Evolutionary conservation across 2,888 invertebrate species (phyloP).

Genomic region (Pachydiplax longipennis): DNA sequence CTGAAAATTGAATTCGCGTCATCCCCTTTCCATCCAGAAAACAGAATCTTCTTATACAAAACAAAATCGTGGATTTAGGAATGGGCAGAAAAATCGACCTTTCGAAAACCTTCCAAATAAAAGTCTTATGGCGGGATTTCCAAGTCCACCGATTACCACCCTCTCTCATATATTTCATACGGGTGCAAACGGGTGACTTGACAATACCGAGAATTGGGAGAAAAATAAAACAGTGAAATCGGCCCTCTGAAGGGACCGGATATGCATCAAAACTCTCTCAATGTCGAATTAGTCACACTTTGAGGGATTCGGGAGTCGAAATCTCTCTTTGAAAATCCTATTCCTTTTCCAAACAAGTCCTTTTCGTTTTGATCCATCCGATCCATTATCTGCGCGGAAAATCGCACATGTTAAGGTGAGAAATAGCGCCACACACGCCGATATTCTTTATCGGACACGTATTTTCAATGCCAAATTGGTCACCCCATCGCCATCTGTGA

Average conservation of each 20-base stretch:
- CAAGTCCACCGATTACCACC: neutral
- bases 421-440: constrained; percentile 14
- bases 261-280: neutral
- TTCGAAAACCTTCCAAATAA: no score
- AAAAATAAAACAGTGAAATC: neutral
- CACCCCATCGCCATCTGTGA: constrained; percentile 4
- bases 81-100: no score
- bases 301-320: neutral
- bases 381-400: neutral
- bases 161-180: neutral
- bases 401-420: neutral
- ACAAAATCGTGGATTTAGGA: neutral
- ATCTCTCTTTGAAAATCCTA: neutral
- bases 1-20: neutral
- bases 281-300: constrained; percentile 30
- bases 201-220: neutral
- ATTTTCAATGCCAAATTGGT: constrained; percentile 10
- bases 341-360: neutral
- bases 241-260: no score
- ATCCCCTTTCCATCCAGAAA: neutral
- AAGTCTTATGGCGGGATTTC: no score
- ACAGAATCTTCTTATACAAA: neutral
- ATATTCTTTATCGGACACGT: neutral
- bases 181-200: neutral
- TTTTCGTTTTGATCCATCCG: neutral